phyloP scores from a whole-genome alignment of 2,113 vertebrate genomes.

The Paratilapia polleni region DNA sequence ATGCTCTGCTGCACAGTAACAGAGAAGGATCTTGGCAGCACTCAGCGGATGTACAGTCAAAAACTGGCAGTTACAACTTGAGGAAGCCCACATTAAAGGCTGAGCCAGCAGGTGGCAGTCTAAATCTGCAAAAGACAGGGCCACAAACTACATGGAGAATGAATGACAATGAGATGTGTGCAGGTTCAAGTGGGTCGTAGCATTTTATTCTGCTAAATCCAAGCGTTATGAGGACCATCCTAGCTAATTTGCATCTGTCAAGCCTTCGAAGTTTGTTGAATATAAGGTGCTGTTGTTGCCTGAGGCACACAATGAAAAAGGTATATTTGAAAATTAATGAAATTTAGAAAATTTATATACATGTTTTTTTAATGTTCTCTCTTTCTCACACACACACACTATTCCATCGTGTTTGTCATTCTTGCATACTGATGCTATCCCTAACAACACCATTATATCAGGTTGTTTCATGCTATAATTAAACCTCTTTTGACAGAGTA shows the following conservation, averaged over 20 bases:
- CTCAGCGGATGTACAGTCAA: slow-evolving; percentile 1
- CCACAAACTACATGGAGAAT: background rate
- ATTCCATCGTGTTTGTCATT: background rate
- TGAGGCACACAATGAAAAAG: background rate
- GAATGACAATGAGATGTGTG: slow-evolving; percentile 25
- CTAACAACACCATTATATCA: slow-evolving; percentile 24
- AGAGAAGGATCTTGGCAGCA: background rate
- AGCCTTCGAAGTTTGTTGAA: background rate
- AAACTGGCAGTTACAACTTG: background rate
- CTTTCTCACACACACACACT: background rate
- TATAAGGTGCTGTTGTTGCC: background rate
- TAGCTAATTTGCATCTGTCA: background rate
- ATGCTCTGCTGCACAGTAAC: slow-evolving; percentile 36
- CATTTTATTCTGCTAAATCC: slow-evolving; percentile 9
- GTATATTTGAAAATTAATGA: background rate
- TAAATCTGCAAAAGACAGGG: slow-evolving; percentile 6
- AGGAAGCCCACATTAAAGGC: background rate
- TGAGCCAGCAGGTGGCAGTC: slow-evolving; percentile 64
- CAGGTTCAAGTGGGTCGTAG: slow-evolving; percentile 28
- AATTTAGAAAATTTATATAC: background rate
- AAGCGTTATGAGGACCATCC: background rate
- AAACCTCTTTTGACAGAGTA: slow-evolving; percentile 43
- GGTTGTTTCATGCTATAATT: slow-evolving; percentile 44
- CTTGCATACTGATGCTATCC: slow-evolving; percentile 26
- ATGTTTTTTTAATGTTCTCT: background rate